These are phyloP conservation scores for Caenorhabditis sp. DNA, from an alignment of 2,888 invertebrate genomes.

Conservation along the genomic window DNA sequence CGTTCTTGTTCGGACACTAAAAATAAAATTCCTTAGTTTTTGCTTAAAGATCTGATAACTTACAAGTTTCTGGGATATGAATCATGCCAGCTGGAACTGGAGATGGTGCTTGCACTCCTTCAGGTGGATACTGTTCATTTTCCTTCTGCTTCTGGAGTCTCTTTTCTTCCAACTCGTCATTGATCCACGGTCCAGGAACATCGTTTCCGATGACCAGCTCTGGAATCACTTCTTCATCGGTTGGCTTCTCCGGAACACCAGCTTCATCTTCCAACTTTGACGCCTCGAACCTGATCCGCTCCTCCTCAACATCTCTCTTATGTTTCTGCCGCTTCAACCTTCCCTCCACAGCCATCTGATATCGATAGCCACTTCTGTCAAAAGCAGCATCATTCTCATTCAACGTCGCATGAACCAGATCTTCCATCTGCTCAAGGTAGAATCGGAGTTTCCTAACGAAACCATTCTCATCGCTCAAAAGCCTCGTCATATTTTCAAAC, in stretches of 20 bases:
- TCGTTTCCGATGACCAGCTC: slow-evolving; percentile 4
- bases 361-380: slow-evolving; percentile 62
- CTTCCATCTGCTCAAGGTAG: slow-evolving; percentile 68
- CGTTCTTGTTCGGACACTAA: slow-evolving; percentile 54
- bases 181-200: not conserved
- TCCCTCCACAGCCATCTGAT: slow-evolving; percentile 58
- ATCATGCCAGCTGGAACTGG: slow-evolving; percentile 64
- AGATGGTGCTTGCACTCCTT: slow-evolving; percentile 50
- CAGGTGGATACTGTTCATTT: slow-evolving; percentile 40
- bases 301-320: slow-evolving; percentile 18
- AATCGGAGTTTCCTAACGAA: slow-evolving; percentile 55
- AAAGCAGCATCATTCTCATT: slow-evolving; percentile 51
- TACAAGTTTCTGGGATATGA: slow-evolving; percentile 62
- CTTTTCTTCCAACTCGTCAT: slow-evolving; percentile 38
- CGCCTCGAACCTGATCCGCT: slow-evolving; percentile 19
- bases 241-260: not conserved
- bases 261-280: slow-evolving; percentile 11
- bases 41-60: not conserved
- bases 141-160: slow-evolving; percentile 23
- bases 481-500: slow-evolving; percentile 59
- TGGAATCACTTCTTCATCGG: not conserved
- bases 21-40: not conserved
- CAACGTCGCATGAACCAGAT: slow-evolving; percentile 42
- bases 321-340: slow-evolving; percentile 29
- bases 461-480: slow-evolving; percentile 56